These are phyloP conservation scores for Thoracochromis brauschi DNA, from an alignment of 2,113 vertebrate species.

Conservation along the genomic window DNA sequence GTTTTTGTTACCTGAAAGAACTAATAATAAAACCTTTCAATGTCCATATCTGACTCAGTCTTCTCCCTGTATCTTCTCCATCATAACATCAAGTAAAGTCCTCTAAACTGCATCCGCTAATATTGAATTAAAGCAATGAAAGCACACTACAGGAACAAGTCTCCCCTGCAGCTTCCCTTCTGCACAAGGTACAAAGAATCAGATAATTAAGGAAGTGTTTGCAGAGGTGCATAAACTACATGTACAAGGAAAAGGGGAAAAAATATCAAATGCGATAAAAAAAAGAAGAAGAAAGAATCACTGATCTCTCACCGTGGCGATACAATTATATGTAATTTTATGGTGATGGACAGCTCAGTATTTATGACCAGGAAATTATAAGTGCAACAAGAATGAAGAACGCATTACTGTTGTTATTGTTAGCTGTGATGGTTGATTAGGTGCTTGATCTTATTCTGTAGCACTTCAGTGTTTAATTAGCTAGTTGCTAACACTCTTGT, in stretches of 20 bases:
- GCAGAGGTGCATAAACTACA: neutral
- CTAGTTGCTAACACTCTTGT: constrained; percentile 13
- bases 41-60: neutral
- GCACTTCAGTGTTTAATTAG: constrained; percentile 31
- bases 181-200: neutral
- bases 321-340: constrained; percentile 16
- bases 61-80: neutral
- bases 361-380: constrained; percentile 8
- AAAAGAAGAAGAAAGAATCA: neutral
- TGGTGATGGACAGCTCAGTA: neutral
- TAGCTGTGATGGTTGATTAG: constrained; percentile 32
- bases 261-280: neutral
- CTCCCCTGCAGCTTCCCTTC: neutral
- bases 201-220: neutral
- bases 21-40: constrained; percentile 39
- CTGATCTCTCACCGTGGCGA: neutral
- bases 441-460: constrained; percentile 29
- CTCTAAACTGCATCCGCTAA: neutral
- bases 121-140: neutral
- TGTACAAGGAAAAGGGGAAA: neutral
- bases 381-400: constrained; percentile 15
- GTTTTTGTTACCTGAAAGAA: constrained; percentile 26
- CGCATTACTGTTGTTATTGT: constrained; percentile 17
- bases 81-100: neutral
- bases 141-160: neutral